Conservation (phyloP, 2,113 vertebrate genomes). For the Pheucticus melanocephalus region DNA sequence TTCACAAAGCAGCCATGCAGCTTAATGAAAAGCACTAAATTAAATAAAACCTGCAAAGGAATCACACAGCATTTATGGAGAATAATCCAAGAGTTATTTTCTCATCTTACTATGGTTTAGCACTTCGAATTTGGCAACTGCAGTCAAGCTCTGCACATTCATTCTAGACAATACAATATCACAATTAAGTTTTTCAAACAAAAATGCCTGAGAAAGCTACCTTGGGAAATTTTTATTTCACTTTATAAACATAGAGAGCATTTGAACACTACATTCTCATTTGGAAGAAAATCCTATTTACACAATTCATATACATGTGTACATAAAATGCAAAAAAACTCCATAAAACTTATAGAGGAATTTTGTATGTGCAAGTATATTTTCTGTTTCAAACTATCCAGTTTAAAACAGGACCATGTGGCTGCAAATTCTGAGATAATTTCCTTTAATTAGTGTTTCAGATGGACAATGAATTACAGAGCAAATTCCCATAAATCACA, state of each 20-base stretch:
- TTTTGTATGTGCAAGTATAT: not conserved
- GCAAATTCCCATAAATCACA: not conserved
- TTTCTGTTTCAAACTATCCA: not conserved
- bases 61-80: not conserved
- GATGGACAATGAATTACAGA: not conserved
- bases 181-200: not conserved
- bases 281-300: not conserved
- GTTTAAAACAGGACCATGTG: not conserved
- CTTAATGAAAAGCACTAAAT: not conserved
- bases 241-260: not conserved
- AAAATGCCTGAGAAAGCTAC: not conserved
- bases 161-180: not conserved
- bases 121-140: not conserved
- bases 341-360: not conserved
- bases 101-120: not conserved
- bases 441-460: not conserved
- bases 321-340: not conserved
- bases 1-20: not conserved
- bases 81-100: not conserved
- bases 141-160: not conserved
- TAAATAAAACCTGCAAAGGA: not conserved
- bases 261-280: not conserved
- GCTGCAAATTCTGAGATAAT: not conserved
- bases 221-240: not conserved
- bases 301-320: accelerated